Base-by-base conservation (phyloP, 1,140 invertebrate species). In the Steinernema khuongi region DNA sequence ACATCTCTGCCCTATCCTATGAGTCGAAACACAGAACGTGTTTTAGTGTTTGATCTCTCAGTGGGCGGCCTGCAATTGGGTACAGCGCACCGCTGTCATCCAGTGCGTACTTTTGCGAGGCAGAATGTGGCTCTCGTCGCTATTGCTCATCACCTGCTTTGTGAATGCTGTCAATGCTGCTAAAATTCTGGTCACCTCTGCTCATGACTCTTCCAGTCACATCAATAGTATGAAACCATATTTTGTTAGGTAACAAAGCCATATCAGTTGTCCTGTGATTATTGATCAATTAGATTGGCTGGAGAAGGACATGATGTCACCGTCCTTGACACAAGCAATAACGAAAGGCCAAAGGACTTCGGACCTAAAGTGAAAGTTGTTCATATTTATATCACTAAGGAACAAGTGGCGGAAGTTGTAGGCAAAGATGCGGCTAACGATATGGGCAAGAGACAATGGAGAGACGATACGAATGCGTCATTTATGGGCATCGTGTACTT, bases 141-240 rank as follows among this genome's bases (percentile, higher is more conserved):
- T 60, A n/a, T 60, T 60, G 50, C 14, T 60, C 14, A n/a, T 60
- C 22, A 22, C 50, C 36, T 41, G 36, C 50, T 22, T 60, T 14
- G 14, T 60, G 14, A n/a, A 26, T 60, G 7, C 19, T 41, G 7
- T n/a, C 7, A 41, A 41, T 41, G 36, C 7, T 11, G 50, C 7
- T 26, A 60, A 60, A 4, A 22, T 60, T 14, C 19, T 60, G 50
- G 26, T 60, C 50, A 60, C 50, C 4, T 60, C 19, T 11, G 50
- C 50, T 60, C 50, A 60, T 26, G 50, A 60, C 19, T 60, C 19
- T 22, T 60, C 50, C 4, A 60, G 50, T 60, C 50, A 60, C 19
- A 60, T 60, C 50, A 60, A 60, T 26, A 60, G 50, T 22, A 60
- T 60, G 22, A 60, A 60, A 22, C 50, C 50, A 60, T 60, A n/a